phyloP scores from a whole-genome alignment of 2,888 invertebrate species.

The Xestobium rufovillosum region DNA sequence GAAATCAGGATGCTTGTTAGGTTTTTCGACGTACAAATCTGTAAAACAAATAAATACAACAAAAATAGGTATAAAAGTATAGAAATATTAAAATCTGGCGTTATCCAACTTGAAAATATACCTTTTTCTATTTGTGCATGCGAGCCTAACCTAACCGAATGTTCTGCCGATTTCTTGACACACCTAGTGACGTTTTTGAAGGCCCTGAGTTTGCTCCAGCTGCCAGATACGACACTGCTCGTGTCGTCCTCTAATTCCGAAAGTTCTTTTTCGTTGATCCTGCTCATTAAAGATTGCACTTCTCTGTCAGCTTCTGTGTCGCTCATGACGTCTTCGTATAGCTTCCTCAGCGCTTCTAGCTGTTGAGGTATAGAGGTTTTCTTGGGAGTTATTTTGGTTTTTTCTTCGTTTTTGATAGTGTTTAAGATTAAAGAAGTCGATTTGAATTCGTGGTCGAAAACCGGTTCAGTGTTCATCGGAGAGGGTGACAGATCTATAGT shows the following conservation, averaged over 20 bases:
- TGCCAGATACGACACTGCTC: constrained; percentile 45
- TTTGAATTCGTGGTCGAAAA: constrained; percentile 37
- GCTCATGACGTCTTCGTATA: constrained; percentile 43
- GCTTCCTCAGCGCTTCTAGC: constrained; percentile 39
- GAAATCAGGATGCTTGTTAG: too few species aligned
- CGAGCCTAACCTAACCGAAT: constrained; percentile 17
- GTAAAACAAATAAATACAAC: too few species aligned
- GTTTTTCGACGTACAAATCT: too few species aligned
- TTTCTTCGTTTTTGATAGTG: constrained; percentile 34
- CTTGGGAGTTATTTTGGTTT: constrained; percentile 9
- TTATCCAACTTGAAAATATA: too few species aligned
- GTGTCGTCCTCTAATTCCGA: constrained; percentile 31
- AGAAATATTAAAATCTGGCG: too few species aligned
- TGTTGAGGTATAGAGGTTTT: constrained; percentile 32
- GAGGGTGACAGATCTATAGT: constrained; percentile 42
- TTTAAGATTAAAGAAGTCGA: constrained; percentile 44
- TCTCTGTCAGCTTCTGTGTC: constrained; percentile 55
- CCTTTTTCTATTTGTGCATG: constrained; percentile 40
- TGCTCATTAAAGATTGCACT: constrained; percentile 50
- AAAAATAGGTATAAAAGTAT: constrained; percentile 1
- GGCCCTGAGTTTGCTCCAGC: constrained; percentile 52
- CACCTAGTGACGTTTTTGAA: constrained; percentile 34
- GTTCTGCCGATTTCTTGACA: not conserved
- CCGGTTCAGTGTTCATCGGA: constrained; percentile 23
- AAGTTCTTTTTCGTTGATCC: constrained; percentile 25